Evolutionary conservation across 2,113 vertebrate genomes (phyloP), one percentile per base, ranked within the genome.

Genomic region (Centrocercus urophasianus): DNA sequence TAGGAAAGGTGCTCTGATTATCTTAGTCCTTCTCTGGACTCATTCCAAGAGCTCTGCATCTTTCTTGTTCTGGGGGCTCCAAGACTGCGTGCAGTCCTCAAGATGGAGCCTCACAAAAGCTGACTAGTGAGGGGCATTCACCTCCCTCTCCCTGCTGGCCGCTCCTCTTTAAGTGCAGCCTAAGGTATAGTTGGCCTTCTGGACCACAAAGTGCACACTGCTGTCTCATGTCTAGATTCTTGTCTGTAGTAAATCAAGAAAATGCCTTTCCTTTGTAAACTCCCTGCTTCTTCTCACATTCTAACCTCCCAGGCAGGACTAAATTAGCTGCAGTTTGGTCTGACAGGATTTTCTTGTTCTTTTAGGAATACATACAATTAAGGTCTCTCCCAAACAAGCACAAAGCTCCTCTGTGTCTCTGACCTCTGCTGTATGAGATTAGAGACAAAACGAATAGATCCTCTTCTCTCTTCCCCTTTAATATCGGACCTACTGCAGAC

Each of bases 371-470:
- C 4, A 28, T 6, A 7, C 22, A 74, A 54, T 73, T 63, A 71
- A 80, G 8, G 70, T 1, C 3, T 50, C 8, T 70, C 30, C 13
- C 30, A 75, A 47, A 45, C 13, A 70, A 82, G 19, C 2, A 45
- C 3, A 0, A 2, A 66, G 15, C 2, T 27, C 32, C 7, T 79
- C 66, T 34, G 2, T 27, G 9, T 54, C 18, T 56, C 54, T 57
- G 19, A 21, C 17, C 7, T 40, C 54, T 63, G 10, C 6, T 1
- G 0, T 30, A 3, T 40, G 21, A 15, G 12, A 64, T 50, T 77
- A 86, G 14, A 83, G 42, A 80, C n/a, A 74, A 88, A 74, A 22
- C 56, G 71, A 86, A 63, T 1, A 73, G 1, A 59, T 30, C 10
- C 13, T 63, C 59, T 64, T 64, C 5, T 63, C 17, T 63, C 17